phyloP scores from a whole-genome alignment of 2,797 vertebrate genomes.

The Brachyalestes nurse region DNA sequence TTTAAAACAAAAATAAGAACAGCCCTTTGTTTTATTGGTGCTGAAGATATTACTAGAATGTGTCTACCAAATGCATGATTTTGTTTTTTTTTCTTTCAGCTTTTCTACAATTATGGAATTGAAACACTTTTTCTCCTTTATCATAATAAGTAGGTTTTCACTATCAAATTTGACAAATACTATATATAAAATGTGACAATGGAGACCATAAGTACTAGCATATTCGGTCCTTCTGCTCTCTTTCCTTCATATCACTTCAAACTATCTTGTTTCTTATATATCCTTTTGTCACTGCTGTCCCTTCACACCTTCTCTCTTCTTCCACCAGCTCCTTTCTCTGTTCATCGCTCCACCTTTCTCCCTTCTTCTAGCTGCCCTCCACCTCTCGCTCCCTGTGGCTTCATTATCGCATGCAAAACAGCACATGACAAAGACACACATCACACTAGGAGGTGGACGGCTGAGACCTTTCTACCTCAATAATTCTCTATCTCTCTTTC shows the following conservation, averaged over 20 bases:
- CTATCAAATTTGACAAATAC: no score
- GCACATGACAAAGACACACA: slow-evolving; percentile 57
- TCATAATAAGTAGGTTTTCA: no score
- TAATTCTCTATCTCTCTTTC: slow-evolving; percentile 27
- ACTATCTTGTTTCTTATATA: slow-evolving; percentile 11
- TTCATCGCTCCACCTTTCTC: slow-evolving; percentile 25
- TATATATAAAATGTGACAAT: no score
- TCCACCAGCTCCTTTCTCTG: neutral
- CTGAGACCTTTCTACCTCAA: slow-evolving; percentile 40
- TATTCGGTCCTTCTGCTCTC: neutral
- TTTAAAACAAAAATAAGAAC: no score
- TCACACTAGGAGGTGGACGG: slow-evolving; percentile 48
- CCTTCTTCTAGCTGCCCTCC: slow-evolving; percentile 40
- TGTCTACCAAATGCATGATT: no score
- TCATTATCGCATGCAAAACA: slow-evolving; percentile 75
- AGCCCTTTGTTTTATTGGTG: no score
- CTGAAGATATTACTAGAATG: no score
- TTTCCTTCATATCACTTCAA: neutral
- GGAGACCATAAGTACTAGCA: neutral
- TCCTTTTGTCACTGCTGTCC: neutral
- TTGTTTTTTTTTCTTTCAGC: no score
- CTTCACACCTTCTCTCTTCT: slow-evolving; percentile 4
- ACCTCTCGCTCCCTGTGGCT: slow-evolving; percentile 64
- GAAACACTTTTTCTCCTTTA: no score
- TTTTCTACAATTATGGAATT: no score